phyloP scores from a whole-genome alignment of 2,113 vertebrate genomes.

The Notothenia rossii region DNA sequence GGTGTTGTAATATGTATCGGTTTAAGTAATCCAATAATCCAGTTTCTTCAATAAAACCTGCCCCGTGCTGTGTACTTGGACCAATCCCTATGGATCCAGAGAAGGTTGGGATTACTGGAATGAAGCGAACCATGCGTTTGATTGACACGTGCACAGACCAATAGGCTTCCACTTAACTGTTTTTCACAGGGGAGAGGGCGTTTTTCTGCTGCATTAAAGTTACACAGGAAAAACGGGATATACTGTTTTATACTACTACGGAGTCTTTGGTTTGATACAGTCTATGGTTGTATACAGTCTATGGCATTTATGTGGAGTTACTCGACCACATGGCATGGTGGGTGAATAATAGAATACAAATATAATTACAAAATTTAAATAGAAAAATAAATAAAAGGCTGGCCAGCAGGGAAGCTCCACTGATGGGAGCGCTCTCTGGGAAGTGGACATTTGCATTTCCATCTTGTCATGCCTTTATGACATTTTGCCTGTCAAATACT shows the following conservation, averaged over 20 bases:
- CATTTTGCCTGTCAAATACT: no score
- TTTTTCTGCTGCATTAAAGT: conserved; percentile 11
- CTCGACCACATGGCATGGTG: no score
- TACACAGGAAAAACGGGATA: neutral
- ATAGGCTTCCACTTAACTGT: conserved; percentile 25
- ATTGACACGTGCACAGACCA: conserved; percentile 53
- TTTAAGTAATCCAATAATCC: neutral
- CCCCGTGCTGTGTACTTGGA: neutral
- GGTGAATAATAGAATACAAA: no score
- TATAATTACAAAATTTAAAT: no score
- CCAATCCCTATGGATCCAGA: conserved; percentile 38
- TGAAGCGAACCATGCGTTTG: conserved; percentile 5
- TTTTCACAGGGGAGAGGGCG: conserved; percentile 7
- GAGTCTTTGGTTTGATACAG: no score
- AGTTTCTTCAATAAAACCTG: neutral
- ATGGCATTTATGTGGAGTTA: no score
- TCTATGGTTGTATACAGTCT: no score
- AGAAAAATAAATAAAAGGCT: no score
- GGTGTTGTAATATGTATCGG: neutral
- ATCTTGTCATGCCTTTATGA: no score
- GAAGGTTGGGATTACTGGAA: conserved; percentile 72
- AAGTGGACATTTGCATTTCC: no score
- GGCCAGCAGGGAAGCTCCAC: no score
- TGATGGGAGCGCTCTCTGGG: no score
- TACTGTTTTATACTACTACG: neutral